These are phyloP conservation scores for Syngnathus scovelli DNA, from an alignment of 2,113 vertebrate genomes.

Conservation along the genomic window DNA sequence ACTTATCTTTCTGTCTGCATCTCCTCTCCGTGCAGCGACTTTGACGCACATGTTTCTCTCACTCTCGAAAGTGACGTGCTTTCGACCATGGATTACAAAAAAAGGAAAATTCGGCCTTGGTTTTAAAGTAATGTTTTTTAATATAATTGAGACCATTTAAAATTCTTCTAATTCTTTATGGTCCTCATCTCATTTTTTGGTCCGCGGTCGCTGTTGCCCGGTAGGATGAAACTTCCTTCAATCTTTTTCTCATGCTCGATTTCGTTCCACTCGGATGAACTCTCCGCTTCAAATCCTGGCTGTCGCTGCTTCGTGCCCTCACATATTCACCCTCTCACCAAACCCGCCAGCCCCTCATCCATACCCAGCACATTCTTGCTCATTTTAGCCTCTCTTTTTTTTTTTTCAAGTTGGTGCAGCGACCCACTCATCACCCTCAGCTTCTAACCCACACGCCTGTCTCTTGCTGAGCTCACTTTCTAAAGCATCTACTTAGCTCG, in stretches of 20 bases:
- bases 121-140: constrained; percentile 13
- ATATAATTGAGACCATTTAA: not conserved
- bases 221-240: not conserved
- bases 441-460: constrained; percentile 26
- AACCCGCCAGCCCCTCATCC: not conserved
- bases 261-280: not conserved
- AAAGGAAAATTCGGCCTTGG: not conserved
- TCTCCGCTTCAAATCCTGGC: not conserved
- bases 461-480: constrained; percentile 21
- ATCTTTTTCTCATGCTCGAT: not conserved
- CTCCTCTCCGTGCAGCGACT: constrained; percentile 1
- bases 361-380: not conserved
- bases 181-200: not conserved
- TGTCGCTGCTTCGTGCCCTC: not conserved
- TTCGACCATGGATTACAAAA: not conserved
- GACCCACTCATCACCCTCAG: constrained; percentile 18
- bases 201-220: not conserved
- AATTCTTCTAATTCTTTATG: constrained; percentile 4
- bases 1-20: constrained; percentile 9
- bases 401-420: not conserved
- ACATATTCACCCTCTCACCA: not conserved
- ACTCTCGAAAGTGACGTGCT: constrained; percentile 6
- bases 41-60: not conserved
- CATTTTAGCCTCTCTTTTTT: constrained; percentile 6
- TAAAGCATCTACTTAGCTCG: constrained; percentile 35